Evolutionary conservation across 2,113 vertebrate species (phyloP).

Genomic region (Oncorhynchus clarkii): DNA sequence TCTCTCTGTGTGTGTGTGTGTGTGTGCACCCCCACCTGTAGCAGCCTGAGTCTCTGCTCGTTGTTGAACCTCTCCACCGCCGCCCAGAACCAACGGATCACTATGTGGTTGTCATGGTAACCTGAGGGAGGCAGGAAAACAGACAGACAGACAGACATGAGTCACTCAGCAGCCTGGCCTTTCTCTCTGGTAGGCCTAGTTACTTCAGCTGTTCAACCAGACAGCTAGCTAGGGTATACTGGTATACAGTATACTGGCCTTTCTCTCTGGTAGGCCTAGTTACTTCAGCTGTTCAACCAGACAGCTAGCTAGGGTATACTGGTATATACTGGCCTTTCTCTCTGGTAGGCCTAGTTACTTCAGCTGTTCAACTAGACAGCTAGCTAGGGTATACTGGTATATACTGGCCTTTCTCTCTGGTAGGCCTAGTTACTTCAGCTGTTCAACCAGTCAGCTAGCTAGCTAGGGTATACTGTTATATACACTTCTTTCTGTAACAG

Average conservation of each 20-base stretch:
- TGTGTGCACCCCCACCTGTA: constrained; percentile 71
- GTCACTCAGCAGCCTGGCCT: not conserved
- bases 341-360: too few species aligned
- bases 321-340: too few species aligned
- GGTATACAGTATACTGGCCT: too few species aligned
- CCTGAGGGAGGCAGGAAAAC: constrained; percentile 65
- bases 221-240: too few species aligned
- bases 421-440: not conserved
- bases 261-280: too few species aligned
- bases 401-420: not conserved
- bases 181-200: not conserved
- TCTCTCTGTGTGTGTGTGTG: not conserved
- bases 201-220: not conserved
- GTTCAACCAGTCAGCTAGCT: too few species aligned
- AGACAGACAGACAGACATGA: not conserved
- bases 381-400: too few species aligned
- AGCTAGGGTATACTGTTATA: too few species aligned
- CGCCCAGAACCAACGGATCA: constrained; percentile 95
- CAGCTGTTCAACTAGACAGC: too few species aligned
- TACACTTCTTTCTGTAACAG: too few species aligned
- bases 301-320: too few species aligned
- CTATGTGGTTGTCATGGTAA: constrained; percentile 94
- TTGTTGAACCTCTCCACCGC: constrained; percentile 95
- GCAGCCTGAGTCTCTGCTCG: constrained; percentile 85
- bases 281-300: too few species aligned